phyloP scores from a whole-genome alignment of 2,797 vertebrate species.

The Scyliorhinus canicula region DNA sequence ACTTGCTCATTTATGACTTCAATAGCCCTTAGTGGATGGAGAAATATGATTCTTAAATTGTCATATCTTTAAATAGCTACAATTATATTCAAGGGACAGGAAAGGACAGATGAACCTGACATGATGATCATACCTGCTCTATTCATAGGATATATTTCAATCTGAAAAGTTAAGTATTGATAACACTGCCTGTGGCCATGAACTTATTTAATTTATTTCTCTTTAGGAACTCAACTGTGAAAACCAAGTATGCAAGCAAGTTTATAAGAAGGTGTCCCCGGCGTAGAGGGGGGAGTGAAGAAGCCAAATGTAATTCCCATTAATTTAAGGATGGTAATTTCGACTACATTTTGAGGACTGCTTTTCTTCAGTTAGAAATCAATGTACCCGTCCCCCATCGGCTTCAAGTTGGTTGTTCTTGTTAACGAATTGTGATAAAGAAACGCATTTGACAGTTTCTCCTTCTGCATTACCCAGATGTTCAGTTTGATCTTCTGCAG shows the following conservation, averaged over 20 bases:
- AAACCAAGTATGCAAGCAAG: conserved; percentile 74
- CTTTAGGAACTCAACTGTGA: conserved; percentile 77
- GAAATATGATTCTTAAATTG: not conserved
- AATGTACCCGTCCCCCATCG: not conserved
- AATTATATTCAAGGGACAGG: not conserved
- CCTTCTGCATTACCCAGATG: not conserved
- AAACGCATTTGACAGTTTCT: not conserved
- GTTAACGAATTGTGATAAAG: not conserved
- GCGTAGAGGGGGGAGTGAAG: not conserved
- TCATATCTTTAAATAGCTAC: not conserved
- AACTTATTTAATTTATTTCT: not conserved
- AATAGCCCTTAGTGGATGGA: not conserved
- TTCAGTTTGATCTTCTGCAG: not conserved
- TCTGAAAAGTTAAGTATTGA: not conserved
- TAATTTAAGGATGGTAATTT: not conserved
- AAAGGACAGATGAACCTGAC: not conserved
- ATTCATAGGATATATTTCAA: not conserved
- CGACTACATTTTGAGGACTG: not conserved
- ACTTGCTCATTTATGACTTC: not conserved
- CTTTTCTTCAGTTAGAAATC: not conserved
- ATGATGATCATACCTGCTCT: not conserved
- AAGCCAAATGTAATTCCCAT: not conserved
- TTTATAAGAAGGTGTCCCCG: conserved; percentile 61
- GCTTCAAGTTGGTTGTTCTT: not conserved
- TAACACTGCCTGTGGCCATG: not conserved